Evolutionary conservation across 2,888 invertebrate genomes (phyloP), one percentile per base, ranked within the genome.

Genomic region (Beris morrisii): DNA sequence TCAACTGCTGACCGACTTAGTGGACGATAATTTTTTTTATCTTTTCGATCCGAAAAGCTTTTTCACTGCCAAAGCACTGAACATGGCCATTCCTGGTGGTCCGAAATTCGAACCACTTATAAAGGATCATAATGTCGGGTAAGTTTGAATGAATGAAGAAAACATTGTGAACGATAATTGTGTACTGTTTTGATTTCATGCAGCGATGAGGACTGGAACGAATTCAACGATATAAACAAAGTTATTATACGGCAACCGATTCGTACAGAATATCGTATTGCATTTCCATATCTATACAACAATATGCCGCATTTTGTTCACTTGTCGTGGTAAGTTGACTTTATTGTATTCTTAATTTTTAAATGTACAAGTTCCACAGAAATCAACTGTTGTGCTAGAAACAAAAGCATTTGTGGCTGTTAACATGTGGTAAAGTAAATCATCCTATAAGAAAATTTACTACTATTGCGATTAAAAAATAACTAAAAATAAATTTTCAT

Each of bases 171-270:
- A 22, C 22, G 31, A 46, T 61, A 31, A 12, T 15, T 30, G 22
- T 55, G 50, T 67, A 45, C 67, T 71, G 22, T 22, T 22, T 22
- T 22, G 22, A 69, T 66, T 69, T 67, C 67, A 79, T 82, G 22
- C 74, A 91, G 95, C 2, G 99, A 99, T 83, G 99, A 99, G 83
- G 99, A 99, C 80, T 99, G 99, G 99, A 99, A 99, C 82, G 99
- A 99, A 82, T 99, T 99, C 77, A 99, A 99, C 83, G 99, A 99
- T 77, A 99, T 99, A 73, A 99, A 99, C 81, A 99, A 99, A 83
- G 98, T 99, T 74, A 99, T 99, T 71, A 99, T 99, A 73, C 86
- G 99, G 7, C 98, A 99, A 77, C 98, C 98, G 4, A 94, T 99
- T 72, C 87, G 99, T 70, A 99, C 99, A 0, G 99, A 99, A 81